Evolutionary conservation across 2,113 vertebrate genomes (phyloP).

Genomic region (Cyphomyrus discorhynchus): DNA sequence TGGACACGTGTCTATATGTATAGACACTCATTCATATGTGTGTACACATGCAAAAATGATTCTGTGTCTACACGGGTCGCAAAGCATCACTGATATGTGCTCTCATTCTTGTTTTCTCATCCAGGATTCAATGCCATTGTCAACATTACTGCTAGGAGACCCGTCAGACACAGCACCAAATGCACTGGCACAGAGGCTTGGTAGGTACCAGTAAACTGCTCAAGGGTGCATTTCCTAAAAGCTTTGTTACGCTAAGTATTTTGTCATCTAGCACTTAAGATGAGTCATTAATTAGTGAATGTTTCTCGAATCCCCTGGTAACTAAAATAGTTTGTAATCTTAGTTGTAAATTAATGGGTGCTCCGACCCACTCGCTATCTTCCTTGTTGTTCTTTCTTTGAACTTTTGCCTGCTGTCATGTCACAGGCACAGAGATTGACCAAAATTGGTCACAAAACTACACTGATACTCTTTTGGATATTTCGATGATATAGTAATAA

Average conservation of each 20-base stretch:
- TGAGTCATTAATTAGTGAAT: background rate
- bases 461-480: background rate
- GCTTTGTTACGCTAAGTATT: background rate
- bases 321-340: background rate
- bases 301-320: background rate
- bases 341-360: background rate
- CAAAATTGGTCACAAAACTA: background rate
- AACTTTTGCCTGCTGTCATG: background rate
- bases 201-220: conserved; percentile 51
- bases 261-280: background rate
- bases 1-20: background rate
- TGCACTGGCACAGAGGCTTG: conserved; percentile 78
- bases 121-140: conserved; percentile 79
- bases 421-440: background rate
- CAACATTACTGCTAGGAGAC: conserved; percentile 76
- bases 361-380: background rate
- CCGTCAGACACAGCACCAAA: conserved; percentile 72
- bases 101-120: conserved; percentile 28
- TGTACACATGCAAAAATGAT: background rate
- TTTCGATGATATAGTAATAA: background rate
- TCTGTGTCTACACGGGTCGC: background rate
- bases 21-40: background rate
- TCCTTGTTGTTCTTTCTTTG: background rate
- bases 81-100: background rate
- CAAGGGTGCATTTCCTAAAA: background rate